Evolutionary conservation across 2,113 vertebrate genomes (phyloP), one percentile per base, ranked within the genome.

Genomic region (Scartelaos histophorus): DNA sequence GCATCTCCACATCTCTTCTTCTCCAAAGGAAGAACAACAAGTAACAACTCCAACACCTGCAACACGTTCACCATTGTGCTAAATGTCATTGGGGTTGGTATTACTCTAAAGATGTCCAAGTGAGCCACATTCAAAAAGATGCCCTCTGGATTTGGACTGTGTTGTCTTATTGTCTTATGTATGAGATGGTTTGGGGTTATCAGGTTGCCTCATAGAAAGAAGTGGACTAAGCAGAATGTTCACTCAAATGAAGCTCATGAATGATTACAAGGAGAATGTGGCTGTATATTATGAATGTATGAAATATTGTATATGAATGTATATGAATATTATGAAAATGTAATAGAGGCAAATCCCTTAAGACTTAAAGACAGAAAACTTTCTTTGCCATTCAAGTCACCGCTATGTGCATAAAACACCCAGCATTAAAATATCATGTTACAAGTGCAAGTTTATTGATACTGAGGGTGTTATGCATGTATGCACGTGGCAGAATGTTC

Each of bases 1-100:
- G 85, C 71, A 80, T 71, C 77, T 73, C 57, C 78, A 81, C 3
- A 77, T 54, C 19, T 21, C 75, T 69, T 72, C 74, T 78, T 75
- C 77, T 73, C 29, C 29, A 29, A 47, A 60, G 70, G 29, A 70
- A 71, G 46, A 67, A 73, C 66, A 13, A 34, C 22, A 72, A 54
- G 79, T 45, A 19, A 24, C 13, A 24, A 46, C 10, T 35, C 29
- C 80, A 35, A 58, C 16, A 7, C 60, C 22, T 34, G 25, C 71
- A 75, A 60, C 74, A 72, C 65, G 22, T 70, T 74, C 70, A 66
- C 54, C 56, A 80, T 78, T 17, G 35, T 45, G 43, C 34, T 57
- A 56, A 66, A 45, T 9, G 35, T 29, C 73, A 34, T 29, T 29
- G 24, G 35, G 45, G 35, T 13, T 17, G 24, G 29, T 38, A 34